phyloP scores from a whole-genome alignment of 2,797 vertebrate species.

The Aldrovandia affinis region DNA sequence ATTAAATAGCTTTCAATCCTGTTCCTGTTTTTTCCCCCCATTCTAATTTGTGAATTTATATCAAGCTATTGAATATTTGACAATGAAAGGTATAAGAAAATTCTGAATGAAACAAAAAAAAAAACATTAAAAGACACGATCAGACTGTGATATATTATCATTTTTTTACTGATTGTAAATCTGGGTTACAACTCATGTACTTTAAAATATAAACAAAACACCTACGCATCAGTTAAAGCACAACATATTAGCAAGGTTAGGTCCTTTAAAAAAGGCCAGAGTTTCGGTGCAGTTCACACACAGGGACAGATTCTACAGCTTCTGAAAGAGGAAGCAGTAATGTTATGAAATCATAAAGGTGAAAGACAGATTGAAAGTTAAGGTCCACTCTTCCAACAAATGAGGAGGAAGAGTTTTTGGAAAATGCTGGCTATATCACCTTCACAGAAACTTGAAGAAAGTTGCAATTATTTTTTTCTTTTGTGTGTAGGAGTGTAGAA shows the following conservation, averaged over 20 bases:
- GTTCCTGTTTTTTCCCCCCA: too few species aligned
- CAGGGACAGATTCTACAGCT: not conserved
- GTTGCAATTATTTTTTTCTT: not conserved
- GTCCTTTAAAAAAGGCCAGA: not conserved
- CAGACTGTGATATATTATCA: not conserved
- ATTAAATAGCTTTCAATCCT: too few species aligned
- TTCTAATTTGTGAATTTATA: too few species aligned
- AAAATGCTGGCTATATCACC: not conserved
- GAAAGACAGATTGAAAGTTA: not conserved
- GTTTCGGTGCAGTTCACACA: slow-evolving; percentile 1
- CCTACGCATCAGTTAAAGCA: not conserved
- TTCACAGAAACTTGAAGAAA: not conserved
- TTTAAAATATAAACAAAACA: slow-evolving; percentile 1
- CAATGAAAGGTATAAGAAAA: not conserved
- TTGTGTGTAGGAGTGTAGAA: too few species aligned
- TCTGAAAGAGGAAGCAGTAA: not conserved
- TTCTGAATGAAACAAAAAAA: not conserved
- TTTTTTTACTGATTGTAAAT: slow-evolving; percentile 21
- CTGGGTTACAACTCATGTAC: slow-evolving; percentile 10
- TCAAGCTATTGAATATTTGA: too few species aligned
- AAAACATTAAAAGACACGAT: not conserved
- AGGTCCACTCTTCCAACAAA: not conserved
- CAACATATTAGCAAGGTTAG: not conserved
- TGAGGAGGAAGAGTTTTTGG: not conserved
- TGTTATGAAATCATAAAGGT: not conserved